Base-by-base conservation (phyloP, 2,113 vertebrate genomes). In the Prunella fulvescens region DNA sequence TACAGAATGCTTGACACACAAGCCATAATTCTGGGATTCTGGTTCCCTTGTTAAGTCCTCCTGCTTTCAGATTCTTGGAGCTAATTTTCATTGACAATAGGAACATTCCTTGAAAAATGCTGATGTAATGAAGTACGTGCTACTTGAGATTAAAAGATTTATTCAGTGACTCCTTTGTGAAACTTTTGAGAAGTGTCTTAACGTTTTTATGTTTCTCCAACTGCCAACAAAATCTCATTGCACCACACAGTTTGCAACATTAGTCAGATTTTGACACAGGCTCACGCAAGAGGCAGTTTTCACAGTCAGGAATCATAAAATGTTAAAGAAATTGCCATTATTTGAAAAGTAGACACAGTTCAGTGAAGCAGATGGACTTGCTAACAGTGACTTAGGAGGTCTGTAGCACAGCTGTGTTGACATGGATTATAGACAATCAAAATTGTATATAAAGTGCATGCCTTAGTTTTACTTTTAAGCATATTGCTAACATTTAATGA, bases 401-500 rank as follows among this genome's bases (percentile, higher is more conserved):
- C 95, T 96, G 94, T 88, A 90, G 86, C 90, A 78, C 95, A 96
- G 96, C 96, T 96, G 95, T 96, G 95, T 97, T 97, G 96, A 97
- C 96, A 97, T 0, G 80, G 96, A 97, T 97, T 97, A 97, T 31
- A 96, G 95, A 96, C 96, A 96, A 96, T 97, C 96, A 96, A 97
- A 97, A 97, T n/a, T 97, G 96, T 97, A 95, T 97, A 97, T 97
- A 95, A 96, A 97, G 91, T 14, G 56, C 96, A 95, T 97, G 95
- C 96, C 95, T 92, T 90, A 81, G 92, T 93, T 97, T 93, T 88
- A 90, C 91, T 97, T 95, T 96, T 90, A 94, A 97, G 94, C 94
- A 81, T 97, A 94, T 94, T 97, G 92, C 96, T 97, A 97, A 92
- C 94, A 95, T 97, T 95, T 97, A 96, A 96, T 96, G 96, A 97